These are phyloP conservation scores for Nesogale talazaci DNA, from an alignment of 2,113 vertebrate species.

Conservation along the genomic window DNA sequence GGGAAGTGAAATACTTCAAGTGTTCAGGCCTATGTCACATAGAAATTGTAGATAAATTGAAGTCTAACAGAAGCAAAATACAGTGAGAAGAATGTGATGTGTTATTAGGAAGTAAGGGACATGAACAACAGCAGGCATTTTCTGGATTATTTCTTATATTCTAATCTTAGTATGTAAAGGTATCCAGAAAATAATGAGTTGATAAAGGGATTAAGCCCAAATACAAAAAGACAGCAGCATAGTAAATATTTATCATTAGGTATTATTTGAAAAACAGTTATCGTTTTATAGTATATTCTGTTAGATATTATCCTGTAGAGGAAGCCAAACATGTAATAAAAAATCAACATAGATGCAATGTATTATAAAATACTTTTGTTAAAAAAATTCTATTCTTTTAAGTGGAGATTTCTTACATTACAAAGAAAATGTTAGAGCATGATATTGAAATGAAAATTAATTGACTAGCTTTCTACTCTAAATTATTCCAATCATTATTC, in stretches of 20 bases:
- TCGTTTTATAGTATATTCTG: background rate
- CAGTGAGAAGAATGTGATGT: background rate
- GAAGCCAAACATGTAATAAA: background rate
- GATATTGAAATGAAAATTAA: background rate
- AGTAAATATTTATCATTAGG: background rate
- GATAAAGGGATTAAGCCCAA: background rate
- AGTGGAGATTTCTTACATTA: background rate
- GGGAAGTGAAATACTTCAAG: background rate
- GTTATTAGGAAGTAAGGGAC: background rate
- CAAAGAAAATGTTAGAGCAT: conserved; percentile 27
- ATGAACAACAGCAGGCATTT: background rate
- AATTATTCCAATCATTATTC: background rate
- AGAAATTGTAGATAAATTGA: background rate
- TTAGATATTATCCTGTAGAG: background rate
- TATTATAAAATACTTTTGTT: background rate
- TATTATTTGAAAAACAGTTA: background rate
- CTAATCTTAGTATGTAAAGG: background rate
- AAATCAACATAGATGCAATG: background rate
- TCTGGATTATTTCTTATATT: no score
- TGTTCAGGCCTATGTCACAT: background rate
- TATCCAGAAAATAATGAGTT: background rate
- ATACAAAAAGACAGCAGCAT: background rate
- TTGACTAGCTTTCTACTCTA: background rate
- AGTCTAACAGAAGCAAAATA: background rate
- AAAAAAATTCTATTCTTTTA: background rate